Evolutionary conservation across 2,888 invertebrate species (phyloP).

Genomic region (Strigamia maritima): DNA sequence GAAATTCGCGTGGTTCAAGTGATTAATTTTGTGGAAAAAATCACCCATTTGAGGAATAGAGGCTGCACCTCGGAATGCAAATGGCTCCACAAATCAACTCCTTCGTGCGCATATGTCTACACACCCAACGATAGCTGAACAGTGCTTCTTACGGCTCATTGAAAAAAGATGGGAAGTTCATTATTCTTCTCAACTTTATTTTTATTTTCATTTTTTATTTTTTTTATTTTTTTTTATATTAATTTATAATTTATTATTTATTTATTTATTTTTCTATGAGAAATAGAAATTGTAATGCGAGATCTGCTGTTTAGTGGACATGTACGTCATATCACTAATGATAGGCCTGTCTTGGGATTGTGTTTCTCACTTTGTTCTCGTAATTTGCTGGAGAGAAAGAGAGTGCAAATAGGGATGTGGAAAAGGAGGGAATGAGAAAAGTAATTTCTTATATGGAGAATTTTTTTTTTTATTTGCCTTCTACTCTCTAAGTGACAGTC

Average conservation of each 20-base stretch:
- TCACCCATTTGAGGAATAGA: conserved; percentile 27
- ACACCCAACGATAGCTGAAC: conserved; percentile 24
- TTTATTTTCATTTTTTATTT: background rate
- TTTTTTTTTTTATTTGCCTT: conserved; percentile 12
- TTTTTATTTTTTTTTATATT: background rate
- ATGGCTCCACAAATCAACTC: conserved; percentile 23
- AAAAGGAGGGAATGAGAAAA: conserved; percentile 20
- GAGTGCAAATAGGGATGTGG: background rate
- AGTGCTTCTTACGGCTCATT: conserved; percentile 2
- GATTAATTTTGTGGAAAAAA: conserved; percentile 29
- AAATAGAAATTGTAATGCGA: background rate
- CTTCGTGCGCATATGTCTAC: conserved; percentile 21
- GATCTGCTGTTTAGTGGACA: background rate
- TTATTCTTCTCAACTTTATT: background rate
- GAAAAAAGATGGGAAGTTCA: conserved; percentile 27
- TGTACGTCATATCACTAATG: background rate
- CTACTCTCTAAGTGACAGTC: conserved; percentile 14
- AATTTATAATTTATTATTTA: background rate
- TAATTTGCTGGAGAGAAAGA: background rate
- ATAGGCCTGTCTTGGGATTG: conserved; percentile 28
- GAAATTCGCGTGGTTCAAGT: conserved; percentile 24
- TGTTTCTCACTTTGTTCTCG: background rate
- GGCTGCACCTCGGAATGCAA: conserved; percentile 27
- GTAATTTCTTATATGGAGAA: conserved; percentile 12
- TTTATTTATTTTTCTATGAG: background rate